phyloP scores from a whole-genome alignment of 2,888 invertebrate species.

The Frankliniella fusca region DNA sequence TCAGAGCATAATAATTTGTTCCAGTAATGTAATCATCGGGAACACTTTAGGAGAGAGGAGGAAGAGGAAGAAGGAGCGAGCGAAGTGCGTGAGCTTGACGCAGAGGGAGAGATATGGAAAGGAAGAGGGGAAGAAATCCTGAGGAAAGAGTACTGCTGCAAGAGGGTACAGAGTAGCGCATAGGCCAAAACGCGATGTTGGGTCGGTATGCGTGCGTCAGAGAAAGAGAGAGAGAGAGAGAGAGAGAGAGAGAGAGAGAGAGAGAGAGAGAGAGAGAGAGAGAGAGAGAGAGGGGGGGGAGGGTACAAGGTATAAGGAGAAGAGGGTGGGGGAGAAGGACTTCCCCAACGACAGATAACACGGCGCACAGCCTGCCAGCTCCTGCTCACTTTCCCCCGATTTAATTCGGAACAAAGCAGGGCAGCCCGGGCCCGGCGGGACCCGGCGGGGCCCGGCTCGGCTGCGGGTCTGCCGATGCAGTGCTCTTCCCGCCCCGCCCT shows the following conservation, averaged over 20 bases:
- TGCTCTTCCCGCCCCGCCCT: background rate
- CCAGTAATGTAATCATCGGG: background rate
- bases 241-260: slow-evolving; percentile 11
- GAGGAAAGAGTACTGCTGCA: background rate
- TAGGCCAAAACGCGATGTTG: background rate
- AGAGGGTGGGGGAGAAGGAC: background rate
- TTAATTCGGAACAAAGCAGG: background rate
- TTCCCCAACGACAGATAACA: background rate
- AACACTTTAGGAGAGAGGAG: background rate
- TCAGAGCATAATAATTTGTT: background rate
- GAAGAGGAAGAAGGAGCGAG: background rate
- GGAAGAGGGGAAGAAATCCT: background rate
- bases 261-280: slow-evolving; percentile 3
- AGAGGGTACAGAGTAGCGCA: background rate
- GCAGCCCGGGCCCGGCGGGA: background rate
- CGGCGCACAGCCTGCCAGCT: background rate
- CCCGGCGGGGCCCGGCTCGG: background rate
- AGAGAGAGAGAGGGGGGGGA: background rate
- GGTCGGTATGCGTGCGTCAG: background rate
- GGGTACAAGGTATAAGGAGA: background rate
- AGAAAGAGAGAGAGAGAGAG: background rate
- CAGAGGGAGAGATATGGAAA: background rate
- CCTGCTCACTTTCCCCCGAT: background rate
- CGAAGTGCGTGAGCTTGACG: background rate
- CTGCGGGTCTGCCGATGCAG: background rate